Evolutionary conservation across 1,140 invertebrate genomes (phyloP), one percentile per base, ranked within the genome.

Genomic region (Chlorops oryzae): DNA sequence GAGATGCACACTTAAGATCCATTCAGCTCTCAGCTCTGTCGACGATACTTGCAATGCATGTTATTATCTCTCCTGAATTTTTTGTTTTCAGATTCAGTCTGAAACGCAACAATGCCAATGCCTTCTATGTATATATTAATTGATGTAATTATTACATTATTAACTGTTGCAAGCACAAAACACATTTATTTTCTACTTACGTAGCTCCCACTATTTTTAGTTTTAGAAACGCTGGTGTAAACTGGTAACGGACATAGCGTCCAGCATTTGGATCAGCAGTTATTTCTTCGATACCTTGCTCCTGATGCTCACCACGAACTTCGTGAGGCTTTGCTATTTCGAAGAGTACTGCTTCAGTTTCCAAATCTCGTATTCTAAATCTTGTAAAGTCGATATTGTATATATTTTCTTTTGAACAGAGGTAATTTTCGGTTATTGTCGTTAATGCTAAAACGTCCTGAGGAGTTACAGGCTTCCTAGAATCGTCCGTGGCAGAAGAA

Each of bases 371-470:
- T 54, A 99, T 93, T 78, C 96, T 96, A 74, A 98, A 99, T 56
- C 91, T 80, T 23, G 92, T 96, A 74, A 99, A 99, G 73, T 98
- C 95, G 66, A 99, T 98, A 59, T 96, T 91, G 76, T 92, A 98
- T 46, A 96, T 80, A 75, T 98, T 99, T 20, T 91, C 94, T 62
- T 96, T 92, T 51, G 86, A 84, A 70, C 94, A 98, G 27, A 98
- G 77, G 73, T 98, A 99, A 24, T 77, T 78, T 37, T 83, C 82
- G 13, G 81, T 78, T 40, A 83, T 81, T 59, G 77, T 78, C 48
- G 76, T 77, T 52, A 83, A 62, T 28, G 77, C 73, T 34, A 84
- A 68, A 40, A 83, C 80, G 67, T 84, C 79, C 7, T 83, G 81
- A 24, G 82, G 81, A 23, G 79, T 79, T 46, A 83, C 77, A 38